phyloP scores from a whole-genome alignment of 1,140 invertebrate genomes.

The Hyles vespertilio region DNA sequence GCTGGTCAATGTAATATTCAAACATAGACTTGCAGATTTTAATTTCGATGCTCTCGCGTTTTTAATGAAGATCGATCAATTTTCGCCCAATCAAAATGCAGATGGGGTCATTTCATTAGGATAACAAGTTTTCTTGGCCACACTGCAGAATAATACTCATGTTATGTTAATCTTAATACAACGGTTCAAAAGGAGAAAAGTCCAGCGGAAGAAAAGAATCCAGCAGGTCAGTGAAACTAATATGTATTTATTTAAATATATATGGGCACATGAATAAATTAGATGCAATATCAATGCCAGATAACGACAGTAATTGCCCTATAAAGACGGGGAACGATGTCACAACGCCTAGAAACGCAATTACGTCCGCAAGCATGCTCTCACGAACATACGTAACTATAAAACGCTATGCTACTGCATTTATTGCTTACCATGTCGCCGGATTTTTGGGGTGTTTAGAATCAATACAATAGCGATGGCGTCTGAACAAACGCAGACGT shows the following conservation, averaged over 20 bases:
- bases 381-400: constrained; percentile 55
- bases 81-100: not conserved
- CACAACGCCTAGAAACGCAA: constrained; percentile 65
- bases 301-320: constrained; percentile 69
- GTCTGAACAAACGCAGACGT: constrained; percentile 8
- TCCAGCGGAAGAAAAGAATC: constrained; percentile 27
- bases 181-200: constrained; percentile 32
- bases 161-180: constrained; percentile 58
- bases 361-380: constrained; percentile 55
- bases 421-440: constrained; percentile 42
- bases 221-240: constrained; percentile 18
- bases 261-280: constrained; percentile 60
- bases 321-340: constrained; percentile 68
- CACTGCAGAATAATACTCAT: constrained; percentile 39
- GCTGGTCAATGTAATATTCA: constrained; percentile 4
- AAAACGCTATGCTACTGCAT: constrained; percentile 43
- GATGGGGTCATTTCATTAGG: constrained; percentile 23
- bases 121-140: constrained; percentile 29
- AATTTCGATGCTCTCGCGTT: constrained; percentile 16
- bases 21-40: too few relatives aligned
- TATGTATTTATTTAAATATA: constrained; percentile 56
- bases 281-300: constrained; percentile 72
- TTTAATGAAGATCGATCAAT: constrained; percentile 41
- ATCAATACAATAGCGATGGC: constrained; percentile 23
- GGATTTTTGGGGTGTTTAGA: constrained; percentile 39